Evolutionary conservation across 1,140 invertebrate species (phyloP).

Genomic region (Aphelenchoides besseyi): DNA sequence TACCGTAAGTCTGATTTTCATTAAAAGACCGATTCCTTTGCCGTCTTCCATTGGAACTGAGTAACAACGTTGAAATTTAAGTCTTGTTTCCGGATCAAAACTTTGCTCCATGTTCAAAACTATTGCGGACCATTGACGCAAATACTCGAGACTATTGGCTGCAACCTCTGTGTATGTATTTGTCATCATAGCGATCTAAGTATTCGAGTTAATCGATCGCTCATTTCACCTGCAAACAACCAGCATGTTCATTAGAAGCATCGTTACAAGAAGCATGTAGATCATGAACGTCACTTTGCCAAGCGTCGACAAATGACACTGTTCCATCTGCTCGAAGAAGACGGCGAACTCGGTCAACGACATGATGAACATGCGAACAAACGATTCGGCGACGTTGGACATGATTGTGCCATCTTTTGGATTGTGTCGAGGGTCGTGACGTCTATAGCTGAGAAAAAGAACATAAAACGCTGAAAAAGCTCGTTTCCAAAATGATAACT

Average conservation of each 20-base stretch:
- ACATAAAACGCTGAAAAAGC: constrained; percentile 77
- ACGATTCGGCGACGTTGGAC: constrained; percentile 68
- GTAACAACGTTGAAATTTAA: constrained; percentile 9
- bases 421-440: constrained; percentile 37
- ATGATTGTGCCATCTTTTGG: constrained; percentile 52
- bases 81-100: constrained; percentile 65
- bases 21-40: constrained; percentile 4
- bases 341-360: constrained; percentile 91
- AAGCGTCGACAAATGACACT: constrained; percentile 80
- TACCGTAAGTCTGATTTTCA: constrained; percentile 9
- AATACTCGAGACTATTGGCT: constrained; percentile 93
- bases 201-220: background rate
- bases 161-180: constrained; percentile 93
- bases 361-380: constrained; percentile 97
- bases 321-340: constrained; percentile 82
- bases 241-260: constrained; percentile 92
- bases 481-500: constrained; percentile 27
- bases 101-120: constrained; percentile 91
- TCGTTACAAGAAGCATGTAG: constrained; percentile 91
- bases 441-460: constrained; percentile 80
- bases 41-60: constrained; percentile 10
- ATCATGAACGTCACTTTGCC: constrained; percentile 87
- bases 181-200: constrained; percentile 84
- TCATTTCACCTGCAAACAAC: constrained; percentile 67
- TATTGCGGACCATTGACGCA: constrained; percentile 90